These are phyloP conservation scores for Stramonita haemastoma DNA, from an alignment of 2,888 invertebrate species.

Conservation along the genomic window DNA sequence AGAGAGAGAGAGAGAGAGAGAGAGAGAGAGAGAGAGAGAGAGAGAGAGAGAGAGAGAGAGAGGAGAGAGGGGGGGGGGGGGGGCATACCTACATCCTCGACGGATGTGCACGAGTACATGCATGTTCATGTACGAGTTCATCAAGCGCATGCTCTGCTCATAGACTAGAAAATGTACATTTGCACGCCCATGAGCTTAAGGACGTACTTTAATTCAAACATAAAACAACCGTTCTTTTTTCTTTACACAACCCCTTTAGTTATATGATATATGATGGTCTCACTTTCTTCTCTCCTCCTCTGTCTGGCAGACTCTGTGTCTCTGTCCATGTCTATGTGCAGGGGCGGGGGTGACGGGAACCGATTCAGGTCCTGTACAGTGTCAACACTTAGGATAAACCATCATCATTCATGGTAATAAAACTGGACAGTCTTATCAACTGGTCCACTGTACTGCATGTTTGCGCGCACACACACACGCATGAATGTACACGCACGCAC, in stretches of 20 bases:
- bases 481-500: background rate
- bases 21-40: too few relatives aligned
- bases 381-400: background rate
- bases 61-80: too few relatives aligned
- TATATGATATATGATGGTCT: conserved; percentile 27
- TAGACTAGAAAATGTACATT: too few relatives aligned
- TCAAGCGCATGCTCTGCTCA: too few relatives aligned
- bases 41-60: too few relatives aligned
- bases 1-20: too few relatives aligned
- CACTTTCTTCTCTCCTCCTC: conserved; percentile 64
- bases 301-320: conserved; percentile 60
- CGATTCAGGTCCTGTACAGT: conserved; percentile 56
- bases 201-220: too few relatives aligned
- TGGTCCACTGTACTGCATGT: background rate
- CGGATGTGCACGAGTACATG: too few relatives aligned
- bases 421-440: too few relatives aligned
- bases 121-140: too few relatives aligned
- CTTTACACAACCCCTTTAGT: background rate
- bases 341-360: conserved; percentile 64
- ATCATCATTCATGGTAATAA: background rate
- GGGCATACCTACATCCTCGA: too few relatives aligned
- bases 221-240: background rate
- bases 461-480: background rate
- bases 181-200: too few relatives aligned
- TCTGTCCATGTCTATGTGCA: conserved; percentile 50